Percentiles rank a stretch among this genome's conserved stretches.
phyloP scores from a whole-genome alignment of 2,797 vertebrate species.

The Poecilia picta region DNA sequence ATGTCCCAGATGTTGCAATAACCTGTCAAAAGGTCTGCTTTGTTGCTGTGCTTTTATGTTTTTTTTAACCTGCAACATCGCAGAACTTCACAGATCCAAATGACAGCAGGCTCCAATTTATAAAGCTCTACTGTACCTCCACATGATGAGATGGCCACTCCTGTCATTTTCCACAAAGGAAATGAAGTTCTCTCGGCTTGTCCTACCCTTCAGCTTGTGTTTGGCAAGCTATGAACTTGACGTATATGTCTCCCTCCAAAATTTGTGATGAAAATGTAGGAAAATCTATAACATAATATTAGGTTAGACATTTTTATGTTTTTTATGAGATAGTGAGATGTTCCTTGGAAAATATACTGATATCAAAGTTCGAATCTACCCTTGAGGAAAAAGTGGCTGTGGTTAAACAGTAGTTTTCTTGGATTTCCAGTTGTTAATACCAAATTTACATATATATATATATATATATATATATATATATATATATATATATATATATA shows the following conservation, averaged over 20 bases:
- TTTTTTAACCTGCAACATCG: conserved; percentile 33
- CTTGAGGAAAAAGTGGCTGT: neutral
- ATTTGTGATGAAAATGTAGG: neutral
- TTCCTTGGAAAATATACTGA: neutral
- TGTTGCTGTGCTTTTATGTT: conserved; percentile 55
- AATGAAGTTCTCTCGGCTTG: conserved; percentile 11
- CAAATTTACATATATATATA: neutral
- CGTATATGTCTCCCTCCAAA: neutral
- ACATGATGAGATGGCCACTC: conserved; percentile 10
- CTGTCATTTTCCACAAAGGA: conserved; percentile 29
- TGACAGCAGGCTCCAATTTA: conserved; percentile 30
- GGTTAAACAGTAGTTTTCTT: neutral
- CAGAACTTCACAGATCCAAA: conserved; percentile 33
- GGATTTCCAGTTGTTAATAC: neutral
- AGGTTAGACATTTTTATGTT: neutral
- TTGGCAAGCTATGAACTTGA: neutral
- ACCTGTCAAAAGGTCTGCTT: conserved; percentile 50
- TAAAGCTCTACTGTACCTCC: conserved; percentile 7
- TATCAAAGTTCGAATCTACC: neutral
- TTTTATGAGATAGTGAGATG: neutral
- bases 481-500: neutral
- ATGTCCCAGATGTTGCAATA: conserved; percentile 25
- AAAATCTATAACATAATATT: neutral
- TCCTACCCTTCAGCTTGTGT: neutral
- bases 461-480: neutral